Evolutionary conservation across 2,888 invertebrate species (phyloP).

Genomic region (Xanthorhoe spadicearia): DNA sequence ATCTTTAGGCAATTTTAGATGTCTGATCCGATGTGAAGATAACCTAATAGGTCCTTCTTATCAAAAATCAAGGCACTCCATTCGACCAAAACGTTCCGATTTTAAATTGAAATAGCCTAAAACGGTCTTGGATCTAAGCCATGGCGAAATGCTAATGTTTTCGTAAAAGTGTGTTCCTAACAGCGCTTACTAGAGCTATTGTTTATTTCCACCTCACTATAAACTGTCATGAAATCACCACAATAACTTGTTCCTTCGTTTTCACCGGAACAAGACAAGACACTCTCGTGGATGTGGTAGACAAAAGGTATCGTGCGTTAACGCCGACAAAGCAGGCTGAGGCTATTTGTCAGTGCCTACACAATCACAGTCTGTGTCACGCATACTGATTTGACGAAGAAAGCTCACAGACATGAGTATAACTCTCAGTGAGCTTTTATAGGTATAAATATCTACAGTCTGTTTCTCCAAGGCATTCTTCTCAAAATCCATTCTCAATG

Average conservation of each 20-base stretch:
- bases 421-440: background rate
- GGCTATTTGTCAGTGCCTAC: slow-evolving; percentile 70
- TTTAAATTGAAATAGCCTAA: too few relatives aligned
- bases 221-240: background rate
- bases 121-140: too few relatives aligned
- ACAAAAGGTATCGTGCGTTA: slow-evolving; percentile 67
- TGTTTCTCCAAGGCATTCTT: too few relatives aligned
- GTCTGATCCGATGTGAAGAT: too few relatives aligned
- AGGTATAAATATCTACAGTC: background rate
- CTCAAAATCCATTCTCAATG: too few relatives aligned
- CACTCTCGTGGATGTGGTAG: slow-evolving; percentile 36
- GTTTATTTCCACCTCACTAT: background rate
- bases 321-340: slow-evolving; percentile 70
- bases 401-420: slow-evolving; percentile 29
- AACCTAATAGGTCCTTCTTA: too few relatives aligned
- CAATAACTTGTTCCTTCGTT: slow-evolving; percentile 21
- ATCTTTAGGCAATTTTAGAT: too few relatives aligned
- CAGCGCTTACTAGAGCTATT: too few relatives aligned
- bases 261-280: slow-evolving; percentile 59
- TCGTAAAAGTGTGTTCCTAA: too few relatives aligned
- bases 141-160: too few relatives aligned
- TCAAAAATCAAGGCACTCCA: too few relatives aligned
- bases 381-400: slow-evolving; percentile 67
- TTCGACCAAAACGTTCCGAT: too few relatives aligned
- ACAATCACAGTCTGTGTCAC: slow-evolving; percentile 56